Conservation (phyloP, 2,113 vertebrate genomes). For the Nettapus auritus region DNA sequence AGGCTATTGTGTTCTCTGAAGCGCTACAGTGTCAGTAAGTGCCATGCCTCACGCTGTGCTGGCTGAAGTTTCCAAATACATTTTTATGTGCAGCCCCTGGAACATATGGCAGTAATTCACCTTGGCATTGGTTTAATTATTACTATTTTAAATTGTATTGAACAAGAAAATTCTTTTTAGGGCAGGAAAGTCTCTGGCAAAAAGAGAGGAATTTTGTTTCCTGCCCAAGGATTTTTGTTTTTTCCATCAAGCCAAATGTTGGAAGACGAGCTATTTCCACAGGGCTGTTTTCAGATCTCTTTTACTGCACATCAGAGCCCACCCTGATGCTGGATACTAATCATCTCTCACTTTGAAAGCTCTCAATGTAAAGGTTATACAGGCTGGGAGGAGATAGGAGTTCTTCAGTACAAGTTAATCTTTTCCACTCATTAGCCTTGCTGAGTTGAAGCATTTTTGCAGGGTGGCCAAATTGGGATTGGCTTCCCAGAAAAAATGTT, state of each 20-base stretch:
- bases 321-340: background rate
- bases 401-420: background rate
- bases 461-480: background rate
- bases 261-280: constrained; percentile 8
- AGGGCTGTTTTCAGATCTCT: background rate
- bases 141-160: constrained; percentile 32
- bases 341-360: background rate
- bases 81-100: background rate
- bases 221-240: background rate
- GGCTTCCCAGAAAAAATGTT: background rate
- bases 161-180: constrained; percentile 13
- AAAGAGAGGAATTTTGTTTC: constrained; percentile 7
- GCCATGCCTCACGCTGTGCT: background rate
- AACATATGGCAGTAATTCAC: constrained; percentile 50
- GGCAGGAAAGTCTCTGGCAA: constrained; percentile 26
- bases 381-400: background rate
- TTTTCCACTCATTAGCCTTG: background rate
- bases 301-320: background rate
- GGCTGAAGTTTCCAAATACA: background rate
- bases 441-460: background rate
- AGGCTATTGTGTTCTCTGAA: background rate
- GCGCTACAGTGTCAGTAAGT: background rate
- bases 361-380: background rate
- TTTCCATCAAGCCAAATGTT: background rate
- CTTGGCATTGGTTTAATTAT: constrained; percentile 27